Evolutionary conservation across 2,888 invertebrate genomes (phyloP).

Genomic region (Diplolepis rosae): DNA sequence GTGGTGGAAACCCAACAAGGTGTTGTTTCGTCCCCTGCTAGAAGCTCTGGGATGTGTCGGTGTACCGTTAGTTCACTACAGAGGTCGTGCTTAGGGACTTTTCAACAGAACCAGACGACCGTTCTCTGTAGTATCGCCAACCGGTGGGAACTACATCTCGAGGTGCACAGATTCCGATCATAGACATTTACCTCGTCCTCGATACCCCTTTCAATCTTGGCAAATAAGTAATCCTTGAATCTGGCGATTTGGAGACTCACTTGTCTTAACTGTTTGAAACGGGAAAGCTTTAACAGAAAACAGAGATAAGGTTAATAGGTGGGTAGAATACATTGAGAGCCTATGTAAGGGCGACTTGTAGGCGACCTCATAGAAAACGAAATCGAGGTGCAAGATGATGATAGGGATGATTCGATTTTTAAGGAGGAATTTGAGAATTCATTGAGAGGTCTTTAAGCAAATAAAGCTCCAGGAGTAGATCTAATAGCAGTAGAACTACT

Average conservation of each 20-base stretch:
- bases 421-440: too few species aligned
- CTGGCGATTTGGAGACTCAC: constrained; percentile 12
- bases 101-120: constrained; percentile 61
- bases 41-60: constrained; percentile 65
- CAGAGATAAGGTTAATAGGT: too few species aligned
- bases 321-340: too few species aligned
- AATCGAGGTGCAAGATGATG: too few species aligned
- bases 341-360: too few species aligned
- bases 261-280: too few species aligned
- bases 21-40: constrained; percentile 56
- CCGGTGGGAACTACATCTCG: constrained; percentile 54
- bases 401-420: too few species aligned
- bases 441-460: too few species aligned
- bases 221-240: constrained; percentile 24
- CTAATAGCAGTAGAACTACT: too few species aligned
- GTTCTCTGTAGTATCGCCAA: constrained; percentile 48
- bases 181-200: constrained; percentile 51
- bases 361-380: too few species aligned
- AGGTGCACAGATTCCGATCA: constrained; percentile 52
- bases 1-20: constrained; percentile 47
- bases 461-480: too few species aligned
- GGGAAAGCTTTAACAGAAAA: too few species aligned
- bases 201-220: constrained; percentile 57
- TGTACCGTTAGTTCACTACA: constrained; percentile 63
- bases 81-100: constrained; percentile 60